Evolutionary conservation across 23 tunicate species (phyloP), one percentile per base, ranked within the genome.

Genomic region (Botrylloides violaceus): DNA sequence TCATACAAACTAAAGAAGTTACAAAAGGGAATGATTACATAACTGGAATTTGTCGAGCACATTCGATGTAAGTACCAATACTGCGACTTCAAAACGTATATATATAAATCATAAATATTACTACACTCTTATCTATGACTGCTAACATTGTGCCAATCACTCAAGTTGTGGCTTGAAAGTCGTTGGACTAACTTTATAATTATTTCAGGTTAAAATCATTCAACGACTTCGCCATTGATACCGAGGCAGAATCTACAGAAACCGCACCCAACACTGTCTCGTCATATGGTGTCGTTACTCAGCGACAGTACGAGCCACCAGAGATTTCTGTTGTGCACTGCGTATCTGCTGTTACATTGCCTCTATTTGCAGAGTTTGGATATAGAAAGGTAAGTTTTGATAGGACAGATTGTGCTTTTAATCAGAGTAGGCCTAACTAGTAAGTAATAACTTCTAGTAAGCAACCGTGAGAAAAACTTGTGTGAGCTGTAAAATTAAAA

Each of bases 241-340:
- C 36, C 2, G 75, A 70, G 12, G 77, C 48, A 55, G 56, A 12
- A 47, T 24, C 23, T 24, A 1, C 43, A 68, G 74, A 68, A 36
- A 9, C 58, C 0, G 66, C 25, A 12, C 31, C 61, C 3, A 90
- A 79, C 43, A 83, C 97, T 3, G 90, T 80, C 39, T 71, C 71
- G 43, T 73, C 76, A 7, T 83, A 55, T 79, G 97, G 97, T 0
- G 81, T 90, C 12, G 53, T 90, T 4, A 80, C 86, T 1, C 90
- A 90, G 70, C 78, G 83, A 33, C 66, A 65, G 5, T 90, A 90
- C 50, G 85, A 80, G 49, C 82, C 97, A n/a, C 97, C 97, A 64
- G 85, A 79, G 50, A 74, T 90, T 23, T 64, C 82, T 19, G 30
- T 71, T 4, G 34, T 90, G 25, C 87, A 83, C 57, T 77, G 90